phyloP scores from a whole-genome alignment of 1,140 invertebrate species.

The Zaprionus ornatus region DNA sequence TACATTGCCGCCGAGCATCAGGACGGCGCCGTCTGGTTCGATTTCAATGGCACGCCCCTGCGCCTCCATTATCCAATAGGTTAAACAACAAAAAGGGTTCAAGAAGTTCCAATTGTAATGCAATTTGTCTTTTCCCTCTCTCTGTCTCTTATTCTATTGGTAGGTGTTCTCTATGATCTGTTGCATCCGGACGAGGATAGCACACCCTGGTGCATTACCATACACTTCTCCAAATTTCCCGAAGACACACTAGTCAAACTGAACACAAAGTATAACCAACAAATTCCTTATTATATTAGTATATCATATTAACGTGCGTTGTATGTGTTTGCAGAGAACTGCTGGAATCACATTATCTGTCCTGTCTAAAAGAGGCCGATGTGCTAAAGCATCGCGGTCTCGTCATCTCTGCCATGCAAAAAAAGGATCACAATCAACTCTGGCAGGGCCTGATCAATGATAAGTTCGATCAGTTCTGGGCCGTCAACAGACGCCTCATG shows the following conservation, averaged over 20 bases:
- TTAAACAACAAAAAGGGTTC: background rate
- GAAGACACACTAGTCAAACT: conserved; percentile 91
- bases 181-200: conserved; percentile 87
- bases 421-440: conserved; percentile 98
- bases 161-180: conserved; percentile 93
- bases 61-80: conserved; percentile 99
- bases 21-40: conserved; percentile 97
- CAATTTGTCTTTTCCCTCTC: background rate
- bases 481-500: conserved; percentile 97
- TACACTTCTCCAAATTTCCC: conserved; percentile 97
- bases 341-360: conserved; percentile 97
- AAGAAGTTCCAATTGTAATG: background rate
- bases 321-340: conserved; percentile 89
- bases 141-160: background rate
- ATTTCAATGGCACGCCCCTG: conserved; percentile 95
- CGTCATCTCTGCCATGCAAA: conserved; percentile 97
- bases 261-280: conserved; percentile 88
- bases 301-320: background rate
- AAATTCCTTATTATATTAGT: background rate
- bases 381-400: conserved; percentile 96
- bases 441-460: conserved; percentile 98
- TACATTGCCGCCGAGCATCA: conserved; percentile 92
- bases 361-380: conserved; percentile 98
- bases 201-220: conserved; percentile 96
- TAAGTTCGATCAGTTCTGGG: conserved; percentile 99